Base-by-base conservation (phyloP, 2,113 vertebrate genomes). In the Phrynosoma platyrhinos region DNA sequence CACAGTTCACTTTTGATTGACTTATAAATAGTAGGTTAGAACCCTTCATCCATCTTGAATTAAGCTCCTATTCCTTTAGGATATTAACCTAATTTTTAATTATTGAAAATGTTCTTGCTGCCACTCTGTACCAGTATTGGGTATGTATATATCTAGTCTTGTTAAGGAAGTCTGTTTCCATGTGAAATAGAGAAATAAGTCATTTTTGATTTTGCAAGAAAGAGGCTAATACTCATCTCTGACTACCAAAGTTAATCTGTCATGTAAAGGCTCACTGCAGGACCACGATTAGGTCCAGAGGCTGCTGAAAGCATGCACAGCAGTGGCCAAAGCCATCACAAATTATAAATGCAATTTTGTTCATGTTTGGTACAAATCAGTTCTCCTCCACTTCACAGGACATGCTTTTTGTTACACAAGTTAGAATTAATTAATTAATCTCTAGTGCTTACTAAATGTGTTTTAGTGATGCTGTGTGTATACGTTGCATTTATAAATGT, bases 401-500 rank as follows among this genome's bases (percentile, higher is more conserved):
- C 12, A 23, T 86, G 88, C 85, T 64, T 87, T 78, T 72, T 77
- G 10, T 36, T 6, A 64, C 0, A 74, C 23, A 32, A 72, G 55
- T 86, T 87, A 66, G 23, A 86, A 25, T 85, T 83, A 66, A 77
- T 69, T 47, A 66, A 78, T 53, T 30, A 42, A 0, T 87, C 0
- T 85, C 76, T 81, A n/a, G 3, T 40, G 79, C 42, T 66, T 21
- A 23, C 74, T 40, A 79, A 75, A 20, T 76, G 40, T 0, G 40
- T 58, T 53, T 58, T 77, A 47, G 77, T 83, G 76, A 82, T 82
- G 69, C 72, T 20, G 40, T 87, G n/a, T 84, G 78, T 83, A 18
- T 84, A 27, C 80, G 84, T 81, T 36, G 10, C 20, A 32, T 83
- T 62, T 75, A 40, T 0, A 0, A 84, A 75, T 92, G 74, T 79